Conservation (phyloP, 2,888 invertebrate species). For the Platerodrilus igneus region DNA sequence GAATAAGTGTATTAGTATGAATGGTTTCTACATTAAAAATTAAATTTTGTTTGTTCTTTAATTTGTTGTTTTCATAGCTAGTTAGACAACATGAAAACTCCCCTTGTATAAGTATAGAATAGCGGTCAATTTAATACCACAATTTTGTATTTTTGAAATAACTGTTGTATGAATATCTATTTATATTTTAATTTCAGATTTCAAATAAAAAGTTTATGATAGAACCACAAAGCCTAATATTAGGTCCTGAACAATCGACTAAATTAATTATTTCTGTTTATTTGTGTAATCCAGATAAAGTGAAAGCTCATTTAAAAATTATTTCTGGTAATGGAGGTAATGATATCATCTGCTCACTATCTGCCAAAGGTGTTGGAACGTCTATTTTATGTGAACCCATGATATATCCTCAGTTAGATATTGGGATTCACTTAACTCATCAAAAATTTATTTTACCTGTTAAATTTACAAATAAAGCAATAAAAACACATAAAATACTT, state of each 20-base stretch:
- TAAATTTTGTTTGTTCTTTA: no score
- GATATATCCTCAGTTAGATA: slow-evolving; percentile 53
- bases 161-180: no score
- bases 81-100: no score
- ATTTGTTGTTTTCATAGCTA: no score
- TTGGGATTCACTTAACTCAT: slow-evolving; percentile 62
- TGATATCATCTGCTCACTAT: slow-evolving; percentile 48
- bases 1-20: no score
- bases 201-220: slow-evolving; percentile 48
- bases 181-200: slow-evolving; percentile 44
- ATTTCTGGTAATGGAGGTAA: slow-evolving; percentile 45
- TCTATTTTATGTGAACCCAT: slow-evolving; percentile 60
- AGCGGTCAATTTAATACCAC: no score
- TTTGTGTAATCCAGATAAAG: slow-evolving; percentile 42
- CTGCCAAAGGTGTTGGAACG: slow-evolving; percentile 61
- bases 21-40: no score
- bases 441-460: slow-evolving; percentile 48
- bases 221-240: slow-evolving; percentile 31
- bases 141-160: no score
- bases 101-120: no score
- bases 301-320: slow-evolving; percentile 40
- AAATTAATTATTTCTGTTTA: slow-evolving; percentile 39
- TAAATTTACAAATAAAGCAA: slow-evolving; percentile 54
- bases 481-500: slow-evolving; percentile 51
- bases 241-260: slow-evolving; percentile 38